phyloP scores from a whole-genome alignment of 2,888 invertebrate genomes.

The Erannis defoliaria region DNA sequence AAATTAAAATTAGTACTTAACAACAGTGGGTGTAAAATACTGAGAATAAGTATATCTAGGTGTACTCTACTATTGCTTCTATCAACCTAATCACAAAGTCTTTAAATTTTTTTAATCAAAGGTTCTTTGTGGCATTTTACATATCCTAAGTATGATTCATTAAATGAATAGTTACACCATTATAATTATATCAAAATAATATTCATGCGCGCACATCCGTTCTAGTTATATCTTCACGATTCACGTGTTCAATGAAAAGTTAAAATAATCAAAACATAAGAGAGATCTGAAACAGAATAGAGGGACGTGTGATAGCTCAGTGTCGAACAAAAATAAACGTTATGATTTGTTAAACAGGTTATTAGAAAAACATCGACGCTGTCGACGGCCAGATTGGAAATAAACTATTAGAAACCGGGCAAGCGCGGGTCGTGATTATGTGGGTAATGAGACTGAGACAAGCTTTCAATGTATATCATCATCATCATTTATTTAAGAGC shows the following conservation, averaged over 20 bases:
- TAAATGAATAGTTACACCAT: neutral
- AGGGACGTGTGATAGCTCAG: constrained; percentile 81
- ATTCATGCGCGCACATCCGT: constrained; percentile 46
- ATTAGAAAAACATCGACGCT: constrained; percentile 79
- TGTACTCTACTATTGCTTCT: neutral
- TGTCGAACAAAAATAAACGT: constrained; percentile 81
- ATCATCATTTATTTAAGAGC: too few species aligned
- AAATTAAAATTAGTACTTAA: too few species aligned
- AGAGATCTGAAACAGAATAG: constrained; percentile 83
- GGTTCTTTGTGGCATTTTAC: neutral
- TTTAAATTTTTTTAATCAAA: neutral
- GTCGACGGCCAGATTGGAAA: constrained; percentile 71
- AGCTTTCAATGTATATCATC: neutral
- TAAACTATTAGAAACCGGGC: constrained; percentile 64
- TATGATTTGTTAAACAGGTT: constrained; percentile 82
- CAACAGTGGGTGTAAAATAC: too few species aligned
- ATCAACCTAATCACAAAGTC: neutral
- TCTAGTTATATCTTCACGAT: constrained; percentile 60
- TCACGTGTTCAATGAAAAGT: constrained; percentile 73
- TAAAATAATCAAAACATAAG: constrained; percentile 78
- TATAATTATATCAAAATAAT: constrained; percentile 4
- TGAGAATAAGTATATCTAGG: neutral
- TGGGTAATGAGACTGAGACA: neutral
- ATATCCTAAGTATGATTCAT: constrained; percentile 3
- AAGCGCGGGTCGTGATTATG: constrained; percentile 48